A percentile compares a stretch with the other conserved stretches of the same genome.
phyloP scores from a whole-genome alignment of 2,888 invertebrate genomes.

The Rhingia rostrata region DNA sequence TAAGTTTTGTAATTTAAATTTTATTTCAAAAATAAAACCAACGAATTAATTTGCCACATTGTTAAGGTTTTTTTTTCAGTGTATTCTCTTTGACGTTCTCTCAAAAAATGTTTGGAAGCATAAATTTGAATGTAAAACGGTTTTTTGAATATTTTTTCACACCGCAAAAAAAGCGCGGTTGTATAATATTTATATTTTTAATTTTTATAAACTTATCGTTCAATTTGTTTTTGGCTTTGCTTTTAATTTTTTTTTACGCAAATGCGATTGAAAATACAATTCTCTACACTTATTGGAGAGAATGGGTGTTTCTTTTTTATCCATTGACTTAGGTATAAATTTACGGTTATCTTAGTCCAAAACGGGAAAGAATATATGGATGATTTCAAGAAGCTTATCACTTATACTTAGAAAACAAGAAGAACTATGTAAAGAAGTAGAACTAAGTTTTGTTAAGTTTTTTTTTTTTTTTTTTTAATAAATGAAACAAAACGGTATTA shows the following conservation, averaged over 20 bases:
- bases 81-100: constrained; percentile 38
- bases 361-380: constrained; percentile 2
- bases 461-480: no score
- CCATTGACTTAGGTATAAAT: constrained; percentile 26
- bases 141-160: constrained; percentile 26
- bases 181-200: constrained; percentile 17
- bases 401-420: constrained; percentile 11
- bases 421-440: constrained; percentile 38
- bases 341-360: constrained; percentile 15
- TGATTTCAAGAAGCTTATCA: constrained; percentile 21
- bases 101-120: constrained; percentile 55
- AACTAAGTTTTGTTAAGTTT: constrained; percentile 8
- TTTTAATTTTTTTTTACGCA: constrained; percentile 15
- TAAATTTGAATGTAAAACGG: constrained; percentile 23
- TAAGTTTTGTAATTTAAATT: constrained; percentile 20
- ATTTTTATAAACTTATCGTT: constrained; percentile 44
- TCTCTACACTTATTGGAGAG: constrained; percentile 40
- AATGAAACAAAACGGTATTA: constrained; percentile 47
- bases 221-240: constrained; percentile 64
- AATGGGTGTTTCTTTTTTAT: constrained; percentile 18
- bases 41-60: constrained; percentile 42
- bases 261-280: constrained; percentile 12
- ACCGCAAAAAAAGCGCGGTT: constrained; percentile 64
- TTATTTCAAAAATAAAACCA: constrained; percentile 6
- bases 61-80: constrained; percentile 7